Base-by-base conservation (phyloP, 2,888 invertebrate genomes). In the Ectobius pallidus region DNA sequence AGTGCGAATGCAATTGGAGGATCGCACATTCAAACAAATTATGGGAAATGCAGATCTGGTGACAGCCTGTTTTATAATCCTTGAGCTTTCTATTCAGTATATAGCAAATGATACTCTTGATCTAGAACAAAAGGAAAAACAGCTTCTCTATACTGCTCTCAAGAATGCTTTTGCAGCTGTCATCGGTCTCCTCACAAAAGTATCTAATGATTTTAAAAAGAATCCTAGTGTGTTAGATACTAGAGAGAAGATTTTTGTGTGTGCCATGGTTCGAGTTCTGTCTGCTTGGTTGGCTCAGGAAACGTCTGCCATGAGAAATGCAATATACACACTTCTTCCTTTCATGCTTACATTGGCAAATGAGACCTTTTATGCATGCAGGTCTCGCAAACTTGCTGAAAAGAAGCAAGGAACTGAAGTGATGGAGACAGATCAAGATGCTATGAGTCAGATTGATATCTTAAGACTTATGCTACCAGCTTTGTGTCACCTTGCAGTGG, bases 201-300 rank as follows among this genome's bases (percentile, higher is more conserved):
- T 94, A 1, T 90, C 91, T 3, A 89, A 89, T 80, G 92, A 92
- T 78, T 73, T 75, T 32, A 71, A 73, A 16, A 93, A 92, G 80
- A 90, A 89, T 80, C 89, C 88, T 78, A 91, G 92, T 75, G 87
- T 88, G 74, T 84, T 89, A 20, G 89, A 89, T 65, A 63, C 69
- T 22, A 86, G 87, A 72, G 93, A 94, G 79, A 92, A 91, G 82
- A 85, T 91, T 67, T 93, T 94, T 83, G 87, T 94, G n/a, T 92
- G 92, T 84, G 93, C 93, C 2, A 92, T 93, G 83, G 91, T 96
- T 11, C 86, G 96, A 77, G 92, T 95, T 42, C 83, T 96, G 69
- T 91, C 93, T 16, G 90, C 94, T n/a, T 96, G 95, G 95, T 84
- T 96, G 78, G 93, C 94, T 0, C 95, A 95, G 83, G 96, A 96